phyloP scores from a whole-genome alignment of 2,888 invertebrate species.

The Sinodicranocentrus sp. region DNA sequence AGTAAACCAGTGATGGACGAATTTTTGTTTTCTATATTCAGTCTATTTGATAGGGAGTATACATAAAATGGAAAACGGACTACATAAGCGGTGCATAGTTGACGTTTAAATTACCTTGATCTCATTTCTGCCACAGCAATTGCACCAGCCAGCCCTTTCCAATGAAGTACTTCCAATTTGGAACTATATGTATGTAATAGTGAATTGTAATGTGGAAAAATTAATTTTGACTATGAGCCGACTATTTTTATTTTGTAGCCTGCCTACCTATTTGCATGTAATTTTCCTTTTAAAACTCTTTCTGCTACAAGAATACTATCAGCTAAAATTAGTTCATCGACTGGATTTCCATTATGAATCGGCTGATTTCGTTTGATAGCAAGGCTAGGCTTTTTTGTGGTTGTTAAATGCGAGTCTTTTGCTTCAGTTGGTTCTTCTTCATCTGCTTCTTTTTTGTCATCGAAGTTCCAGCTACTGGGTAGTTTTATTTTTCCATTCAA shows the following conservation, averaged over 20 bases:
- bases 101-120: neutral
- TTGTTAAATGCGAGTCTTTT: neutral
- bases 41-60: slow-evolving; percentile 29
- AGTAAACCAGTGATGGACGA: slow-evolving; percentile 18
- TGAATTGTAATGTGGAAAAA: neutral
- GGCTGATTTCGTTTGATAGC: neutral
- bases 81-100: neutral
- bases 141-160: slow-evolving; percentile 34
- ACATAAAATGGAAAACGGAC: neutral
- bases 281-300: neutral
- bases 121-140: slow-evolving; percentile 18
- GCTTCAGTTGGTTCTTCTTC: neutral
- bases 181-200: slow-evolving; percentile 2
- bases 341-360: slow-evolving; percentile 1
- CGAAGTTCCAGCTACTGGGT: neutral
- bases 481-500: slow-evolving; percentile 17
- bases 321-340: neutral
- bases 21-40: slow-evolving; percentile 44
- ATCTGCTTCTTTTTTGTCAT: neutral
- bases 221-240: neutral
- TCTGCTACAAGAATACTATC: neutral
- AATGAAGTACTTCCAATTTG: neutral
- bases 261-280: slow-evolving; percentile 32
- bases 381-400: too few species aligned
- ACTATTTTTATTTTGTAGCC: neutral